Evolutionary conservation across 2,797 vertebrate genomes (phyloP).

Genomic region (Leptoclinus maculatus): DNA sequence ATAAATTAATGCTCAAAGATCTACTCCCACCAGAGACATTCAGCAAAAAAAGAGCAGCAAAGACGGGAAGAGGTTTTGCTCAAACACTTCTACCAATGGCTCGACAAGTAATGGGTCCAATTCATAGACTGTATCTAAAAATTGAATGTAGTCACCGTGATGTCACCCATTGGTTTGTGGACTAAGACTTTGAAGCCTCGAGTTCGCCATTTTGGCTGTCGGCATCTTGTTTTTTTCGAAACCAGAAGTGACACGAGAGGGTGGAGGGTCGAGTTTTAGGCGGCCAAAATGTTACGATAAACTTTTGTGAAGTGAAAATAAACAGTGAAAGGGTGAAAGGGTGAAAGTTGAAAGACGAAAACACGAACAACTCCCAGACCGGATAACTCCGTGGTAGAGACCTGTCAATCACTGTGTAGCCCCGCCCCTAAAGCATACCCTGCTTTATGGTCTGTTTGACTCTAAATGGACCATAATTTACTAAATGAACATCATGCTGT

Average conservation of each 20-base stretch:
- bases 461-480: too few relatives aligned
- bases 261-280: too few relatives aligned
- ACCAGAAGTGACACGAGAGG: neutral
- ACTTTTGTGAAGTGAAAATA: neutral
- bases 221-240: neutral
- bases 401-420: too few relatives aligned
- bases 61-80: constrained; percentile 38
- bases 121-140: neutral
- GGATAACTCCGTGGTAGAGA: too few relatives aligned
- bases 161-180: neutral
- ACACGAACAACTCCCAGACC: too few relatives aligned
- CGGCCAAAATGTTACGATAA: too few relatives aligned
- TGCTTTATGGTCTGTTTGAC: too few relatives aligned
- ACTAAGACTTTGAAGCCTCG: too few relatives aligned
- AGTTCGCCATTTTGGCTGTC: too few relatives aligned
- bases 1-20: constrained; percentile 79
- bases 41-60: constrained; percentile 42
- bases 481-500: too few relatives aligned
- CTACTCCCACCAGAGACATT: constrained; percentile 66
- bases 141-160: neutral
- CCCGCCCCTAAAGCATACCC: too few relatives aligned
- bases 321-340: neutral
- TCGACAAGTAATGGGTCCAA: neutral
- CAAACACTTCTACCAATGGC: neutral
- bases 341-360: neutral